phyloP scores from a whole-genome alignment of 2,888 invertebrate genomes.

The Bugula neritina region DNA sequence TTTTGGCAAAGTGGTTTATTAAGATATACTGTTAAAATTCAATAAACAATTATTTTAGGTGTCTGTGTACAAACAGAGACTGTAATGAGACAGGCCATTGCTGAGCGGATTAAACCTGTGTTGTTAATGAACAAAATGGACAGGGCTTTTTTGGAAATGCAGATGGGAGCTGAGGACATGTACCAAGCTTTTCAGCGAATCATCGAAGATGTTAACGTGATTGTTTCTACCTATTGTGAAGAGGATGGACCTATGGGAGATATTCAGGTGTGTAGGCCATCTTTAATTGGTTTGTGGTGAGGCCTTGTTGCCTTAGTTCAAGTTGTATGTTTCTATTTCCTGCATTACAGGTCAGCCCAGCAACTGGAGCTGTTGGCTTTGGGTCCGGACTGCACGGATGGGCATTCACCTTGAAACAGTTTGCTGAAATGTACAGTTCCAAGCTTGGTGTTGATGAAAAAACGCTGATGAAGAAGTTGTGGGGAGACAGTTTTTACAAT shows the following conservation, averaged over 20 bases:
- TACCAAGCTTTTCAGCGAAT: slow-evolving; percentile 99
- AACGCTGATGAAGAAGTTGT: slow-evolving; percentile 86
- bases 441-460: slow-evolving; percentile 87
- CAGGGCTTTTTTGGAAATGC: slow-evolving; percentile 92
- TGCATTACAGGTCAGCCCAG: slow-evolving; percentile 71
- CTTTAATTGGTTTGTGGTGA: background rate
- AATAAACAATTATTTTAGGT: no score
- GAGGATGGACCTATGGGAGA: slow-evolving; percentile 94
- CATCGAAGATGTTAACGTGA: slow-evolving; percentile 98
- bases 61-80: slow-evolving; percentile 99
- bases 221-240: slow-evolving; percentile 97
- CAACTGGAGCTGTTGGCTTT: slow-evolving; percentile 97
- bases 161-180: slow-evolving; percentile 89
- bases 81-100: slow-evolving; percentile 97
- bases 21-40: no score
- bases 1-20: no score
- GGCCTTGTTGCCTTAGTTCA: background rate
- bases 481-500: slow-evolving; percentile 99
- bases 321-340: background rate
- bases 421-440: slow-evolving; percentile 96
- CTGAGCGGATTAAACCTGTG: slow-evolving; percentile 98
- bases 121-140: slow-evolving; percentile 99
- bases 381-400: slow-evolving; percentile 99
- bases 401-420: slow-evolving; percentile 99
- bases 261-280: slow-evolving; percentile 68